Conservation (phyloP, 1,140 invertebrate species). For the Drosophila persimilis region DNA sequence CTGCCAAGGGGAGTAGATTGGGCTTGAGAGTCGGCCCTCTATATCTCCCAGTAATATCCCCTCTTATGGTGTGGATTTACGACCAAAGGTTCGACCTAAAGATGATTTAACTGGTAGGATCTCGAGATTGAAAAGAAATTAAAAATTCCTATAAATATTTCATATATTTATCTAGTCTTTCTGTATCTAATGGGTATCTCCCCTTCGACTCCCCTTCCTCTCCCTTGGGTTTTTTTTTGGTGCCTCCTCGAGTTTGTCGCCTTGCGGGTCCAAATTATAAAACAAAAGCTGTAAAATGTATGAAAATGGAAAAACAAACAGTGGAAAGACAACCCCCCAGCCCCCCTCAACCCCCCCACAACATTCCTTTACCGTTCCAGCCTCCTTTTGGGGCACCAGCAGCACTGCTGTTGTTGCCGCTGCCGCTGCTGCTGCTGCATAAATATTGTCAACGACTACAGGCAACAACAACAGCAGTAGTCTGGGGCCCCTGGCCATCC, state of each 20-base stretch:
- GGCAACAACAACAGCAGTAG: conserved; percentile 27
- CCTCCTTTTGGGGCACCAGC: too few relatives aligned
- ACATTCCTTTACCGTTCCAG: background rate
- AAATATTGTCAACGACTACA: conserved; percentile 75
- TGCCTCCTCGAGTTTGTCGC: conserved; percentile 47
- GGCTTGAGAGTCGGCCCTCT: background rate
- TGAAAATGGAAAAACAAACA: conserved; percentile 74
- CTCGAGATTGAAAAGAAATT: too few relatives aligned
- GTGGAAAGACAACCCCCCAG: conserved; percentile 11
- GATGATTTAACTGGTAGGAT: too few relatives aligned
- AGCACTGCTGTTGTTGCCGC: conserved; percentile 2
- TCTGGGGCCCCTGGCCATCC: too few relatives aligned
- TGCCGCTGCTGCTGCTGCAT: conserved; percentile 79
- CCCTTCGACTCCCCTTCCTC: background rate
- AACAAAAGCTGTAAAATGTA: conserved; percentile 74
- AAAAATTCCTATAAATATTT: too few relatives aligned
- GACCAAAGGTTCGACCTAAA: too few relatives aligned
- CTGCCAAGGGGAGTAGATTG: background rate
- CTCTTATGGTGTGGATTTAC: too few relatives aligned
- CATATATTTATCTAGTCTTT: too few relatives aligned
- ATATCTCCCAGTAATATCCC: too few relatives aligned
- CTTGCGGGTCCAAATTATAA: conserved; percentile 65
- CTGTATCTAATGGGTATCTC: background rate
- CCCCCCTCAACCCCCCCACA: background rate
- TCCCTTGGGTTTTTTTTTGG: conserved; percentile 25